A percentile compares a stretch with the other conserved stretches of the same genome.
Conservation (phyloP, 2,113 vertebrate genomes). For the Bos taurus region ARS-UCD2.0 NC_037336.1:88347001-88347500, state of each 20-base stretch:
- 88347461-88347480: neutral
- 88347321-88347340: neutral
- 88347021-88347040: neutral
- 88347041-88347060: neutral
- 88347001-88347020: no score
- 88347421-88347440: neutral
- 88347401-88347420: neutral
- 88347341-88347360: neutral
- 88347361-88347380: neutral
- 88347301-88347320: neutral
- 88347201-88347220: neutral
- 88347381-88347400: neutral
- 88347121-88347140: neutral
- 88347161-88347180: rapidly evolving
- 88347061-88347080: neutral
- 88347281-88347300: neutral
- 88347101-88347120: neutral
- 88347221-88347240: neutral
- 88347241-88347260: neutral
- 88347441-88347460: neutral
- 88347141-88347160: neutral
- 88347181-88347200: neutral
- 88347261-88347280: neutral
- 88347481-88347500: neutral
- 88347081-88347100: neutral